A percentile compares a stretch with the other conserved stretches of the same genome.
phyloP scores from a whole-genome alignment of 2,113 vertebrate genomes.

The Desmodus rotundus region DNA sequence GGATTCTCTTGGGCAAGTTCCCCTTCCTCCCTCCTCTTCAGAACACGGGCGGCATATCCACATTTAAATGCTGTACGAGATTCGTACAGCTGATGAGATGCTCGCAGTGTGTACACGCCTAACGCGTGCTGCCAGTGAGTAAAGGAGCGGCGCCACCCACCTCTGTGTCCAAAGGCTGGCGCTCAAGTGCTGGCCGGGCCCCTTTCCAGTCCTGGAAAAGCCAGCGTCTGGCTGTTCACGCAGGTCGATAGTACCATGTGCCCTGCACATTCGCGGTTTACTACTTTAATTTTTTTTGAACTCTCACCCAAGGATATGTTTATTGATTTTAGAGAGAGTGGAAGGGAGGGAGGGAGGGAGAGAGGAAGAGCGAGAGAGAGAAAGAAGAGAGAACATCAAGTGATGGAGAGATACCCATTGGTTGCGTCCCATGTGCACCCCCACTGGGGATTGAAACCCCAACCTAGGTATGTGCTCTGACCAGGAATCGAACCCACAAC shows the following conservation, averaged over 20 bases:
- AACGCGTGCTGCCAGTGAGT: neutral
- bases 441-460: too few relatives aligned
- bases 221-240: neutral
- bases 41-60: neutral
- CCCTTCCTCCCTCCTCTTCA: neutral
- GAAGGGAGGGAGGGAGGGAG: too few relatives aligned
- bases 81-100: neutral
- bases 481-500: too few relatives aligned
- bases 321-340: too few relatives aligned
- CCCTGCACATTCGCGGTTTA: neutral
- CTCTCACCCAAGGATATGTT: too few relatives aligned
- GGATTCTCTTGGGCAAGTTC: neutral
- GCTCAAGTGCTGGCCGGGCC: neutral
- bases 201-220: neutral
- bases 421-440: too few relatives aligned
- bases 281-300: too few relatives aligned
- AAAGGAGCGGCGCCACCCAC: neutral
- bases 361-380: too few relatives aligned
- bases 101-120: neutral
- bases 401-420: too few relatives aligned
- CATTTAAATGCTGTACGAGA: neutral
- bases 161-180: neutral
- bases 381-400: too few relatives aligned
- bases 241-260: rapidly evolving
- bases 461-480: too few relatives aligned